These are phyloP conservation scores for Drosophila mimica DNA, from an alignment of 2,888 invertebrate species.

Conservation along the genomic window DNA sequence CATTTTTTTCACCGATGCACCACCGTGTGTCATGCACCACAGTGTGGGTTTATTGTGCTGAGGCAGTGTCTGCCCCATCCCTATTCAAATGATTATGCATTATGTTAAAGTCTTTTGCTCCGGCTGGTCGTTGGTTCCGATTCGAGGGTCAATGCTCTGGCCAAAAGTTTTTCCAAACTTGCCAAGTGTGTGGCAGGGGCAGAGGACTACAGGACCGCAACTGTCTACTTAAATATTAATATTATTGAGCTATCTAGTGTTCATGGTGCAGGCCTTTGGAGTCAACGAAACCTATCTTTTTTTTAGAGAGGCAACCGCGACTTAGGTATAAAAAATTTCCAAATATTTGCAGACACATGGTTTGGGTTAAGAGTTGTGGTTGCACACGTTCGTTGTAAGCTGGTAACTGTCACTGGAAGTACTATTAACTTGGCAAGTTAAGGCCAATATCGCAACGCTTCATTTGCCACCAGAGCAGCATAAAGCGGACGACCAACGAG, in stretches of 20 bases:
- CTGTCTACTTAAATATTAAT: constrained; percentile 70
- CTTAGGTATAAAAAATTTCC: constrained; percentile 18
- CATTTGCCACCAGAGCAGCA: constrained; percentile 50
- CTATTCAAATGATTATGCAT: constrained; percentile 78
- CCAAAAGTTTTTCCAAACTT: constrained; percentile 46
- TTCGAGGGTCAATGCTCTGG: constrained; percentile 42
- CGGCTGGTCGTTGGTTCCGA: constrained; percentile 24
- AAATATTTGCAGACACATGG: constrained; percentile 37
- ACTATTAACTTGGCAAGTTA: constrained; percentile 53
- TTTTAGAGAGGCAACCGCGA: not conserved
- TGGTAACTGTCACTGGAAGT: constrained; percentile 50
- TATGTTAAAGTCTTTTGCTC: constrained; percentile 61
- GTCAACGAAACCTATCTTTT: constrained; percentile 28
- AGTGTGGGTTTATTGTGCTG: constrained; percentile 18
- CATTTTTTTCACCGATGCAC: constrained; percentile 33
- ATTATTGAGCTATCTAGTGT: constrained; percentile 67
- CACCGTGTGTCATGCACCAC: constrained; percentile 43
- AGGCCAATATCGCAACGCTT: constrained; percentile 54
- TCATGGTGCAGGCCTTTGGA: constrained; percentile 28
- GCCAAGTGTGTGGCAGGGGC: constrained; percentile 25
- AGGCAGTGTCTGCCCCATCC: constrained; percentile 45
- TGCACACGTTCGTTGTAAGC: constrained; percentile 38
- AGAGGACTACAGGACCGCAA: constrained; percentile 5
- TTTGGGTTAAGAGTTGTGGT: constrained; percentile 9
- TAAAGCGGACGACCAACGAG: constrained; percentile 32